Evolutionary conservation across 2,113 vertebrate genomes (phyloP).

Genomic region (Petromus typicus): DNA sequence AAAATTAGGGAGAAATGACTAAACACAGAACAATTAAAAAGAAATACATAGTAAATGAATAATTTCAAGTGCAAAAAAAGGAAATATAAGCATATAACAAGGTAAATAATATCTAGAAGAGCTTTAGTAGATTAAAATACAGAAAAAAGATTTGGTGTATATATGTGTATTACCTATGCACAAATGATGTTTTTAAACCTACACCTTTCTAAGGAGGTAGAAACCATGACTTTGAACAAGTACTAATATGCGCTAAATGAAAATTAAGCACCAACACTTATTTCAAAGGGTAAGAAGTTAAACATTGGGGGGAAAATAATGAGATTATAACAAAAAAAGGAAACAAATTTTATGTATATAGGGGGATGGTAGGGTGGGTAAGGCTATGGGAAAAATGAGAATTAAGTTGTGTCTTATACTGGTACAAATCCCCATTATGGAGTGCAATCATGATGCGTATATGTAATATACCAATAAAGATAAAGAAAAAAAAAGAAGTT

Average conservation of each 20-base stretch:
- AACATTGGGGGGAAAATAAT: no score
- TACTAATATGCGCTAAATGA: background rate
- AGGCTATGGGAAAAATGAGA: no score
- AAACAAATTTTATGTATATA: no score
- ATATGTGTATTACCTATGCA: background rate
- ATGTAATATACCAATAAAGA: no score
- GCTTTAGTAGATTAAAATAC: background rate
- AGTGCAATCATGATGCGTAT: no score
- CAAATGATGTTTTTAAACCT: background rate
- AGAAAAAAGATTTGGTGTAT: background rate
- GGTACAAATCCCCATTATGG: no score
- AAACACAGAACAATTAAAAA: background rate
- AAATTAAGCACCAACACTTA: background rate
- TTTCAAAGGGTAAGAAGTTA: conserved; percentile 27
- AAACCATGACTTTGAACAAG: background rate
- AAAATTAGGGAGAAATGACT: background rate
- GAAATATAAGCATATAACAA: background rate
- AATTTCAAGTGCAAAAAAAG: background rate
- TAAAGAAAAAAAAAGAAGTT: no score
- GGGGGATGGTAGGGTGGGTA: no score
- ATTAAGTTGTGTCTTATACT: no score
- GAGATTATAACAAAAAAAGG: no score
- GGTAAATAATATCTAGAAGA: background rate
- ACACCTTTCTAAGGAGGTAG: background rate
- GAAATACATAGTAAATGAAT: no score